phyloP scores from a whole-genome alignment of 2,888 invertebrate species.

The Volucella bombylans region DNA sequence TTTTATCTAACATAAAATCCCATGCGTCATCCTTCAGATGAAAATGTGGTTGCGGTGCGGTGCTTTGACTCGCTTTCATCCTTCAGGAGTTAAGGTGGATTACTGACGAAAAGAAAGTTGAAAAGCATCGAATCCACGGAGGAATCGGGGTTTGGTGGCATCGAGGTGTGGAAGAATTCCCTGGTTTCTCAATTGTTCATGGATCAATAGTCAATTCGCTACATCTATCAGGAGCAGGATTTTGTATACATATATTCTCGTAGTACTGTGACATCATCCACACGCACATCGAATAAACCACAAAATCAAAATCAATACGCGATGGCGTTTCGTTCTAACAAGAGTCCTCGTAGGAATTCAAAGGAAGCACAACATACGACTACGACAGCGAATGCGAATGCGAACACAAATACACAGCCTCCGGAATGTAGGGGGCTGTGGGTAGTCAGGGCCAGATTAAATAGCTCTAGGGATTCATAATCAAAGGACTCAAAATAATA shows the following conservation, averaged over 20 bases:
- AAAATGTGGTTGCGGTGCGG: too few relatives aligned
- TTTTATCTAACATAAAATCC: background rate
- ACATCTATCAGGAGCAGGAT: slow-evolving; percentile 12
- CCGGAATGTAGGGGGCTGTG: background rate
- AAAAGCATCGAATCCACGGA: slow-evolving; percentile 29
- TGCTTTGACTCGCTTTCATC: slow-evolving; percentile 11
- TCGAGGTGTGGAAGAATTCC: slow-evolving; percentile 24
- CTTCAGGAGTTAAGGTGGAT: slow-evolving; percentile 39
- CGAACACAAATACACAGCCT: background rate
- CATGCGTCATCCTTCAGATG: slow-evolving; percentile 8
- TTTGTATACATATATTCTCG: too few relatives aligned
- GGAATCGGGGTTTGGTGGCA: background rate
- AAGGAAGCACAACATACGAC: background rate
- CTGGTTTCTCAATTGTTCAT: slow-evolving; percentile 45
- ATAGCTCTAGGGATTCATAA: slow-evolving; percentile 69
- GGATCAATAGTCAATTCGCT: slow-evolving; percentile 42
- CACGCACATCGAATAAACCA: slow-evolving; percentile 29
- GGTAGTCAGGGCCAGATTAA: slow-evolving; percentile 48
- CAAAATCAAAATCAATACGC: slow-evolving; percentile 53
- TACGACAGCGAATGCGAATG: background rate
- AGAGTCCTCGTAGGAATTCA: slow-evolving; percentile 53
- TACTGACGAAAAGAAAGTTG: slow-evolving; percentile 44
- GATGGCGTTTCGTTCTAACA: slow-evolving; percentile 43
- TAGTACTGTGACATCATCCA: slow-evolving; percentile 26
- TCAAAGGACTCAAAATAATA: slow-evolving; percentile 66